Evolutionary conservation across 2,797 vertebrate genomes (phyloP).

Genomic region (Schizopygopsis malacanthus): DNA sequence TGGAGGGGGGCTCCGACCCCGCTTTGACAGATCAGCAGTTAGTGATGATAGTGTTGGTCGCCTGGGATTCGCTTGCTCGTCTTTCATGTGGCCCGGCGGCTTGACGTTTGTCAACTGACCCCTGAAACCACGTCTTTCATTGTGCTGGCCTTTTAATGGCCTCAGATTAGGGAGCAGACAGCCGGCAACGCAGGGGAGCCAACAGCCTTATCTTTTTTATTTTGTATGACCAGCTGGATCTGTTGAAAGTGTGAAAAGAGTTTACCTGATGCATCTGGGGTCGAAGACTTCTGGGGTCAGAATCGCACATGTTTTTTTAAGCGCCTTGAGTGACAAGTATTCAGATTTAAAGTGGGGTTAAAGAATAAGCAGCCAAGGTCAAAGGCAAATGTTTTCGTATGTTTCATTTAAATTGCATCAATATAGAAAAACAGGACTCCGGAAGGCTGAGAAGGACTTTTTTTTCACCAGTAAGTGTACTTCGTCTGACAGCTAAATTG

Average conservation of each 20-base stretch:
- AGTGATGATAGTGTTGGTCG: conserved; percentile 56
- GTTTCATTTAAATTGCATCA: conserved; percentile 58
- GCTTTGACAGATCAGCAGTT: conserved; percentile 55
- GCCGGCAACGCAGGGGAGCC: conserved; percentile 29
- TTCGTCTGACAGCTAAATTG: conserved; percentile 58
- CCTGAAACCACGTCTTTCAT: conserved; percentile 56
- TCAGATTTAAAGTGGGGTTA: conserved; percentile 59
- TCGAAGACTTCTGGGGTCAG: conserved; percentile 15
- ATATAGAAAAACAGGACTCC: conserved; percentile 48
- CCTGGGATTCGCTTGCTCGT: conserved; percentile 44
- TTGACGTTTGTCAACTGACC: conserved; percentile 61
- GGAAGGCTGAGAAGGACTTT: conserved; percentile 29
- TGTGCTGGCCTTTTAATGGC: conserved; percentile 53
- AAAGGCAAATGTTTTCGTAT: conserved; percentile 57
- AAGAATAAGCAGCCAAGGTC: conserved; percentile 50
- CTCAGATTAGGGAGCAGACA: conserved; percentile 49
- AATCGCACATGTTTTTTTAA: conserved; percentile 43
- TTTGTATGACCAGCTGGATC: conserved; percentile 36
- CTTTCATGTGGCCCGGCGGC: conserved; percentile 56
- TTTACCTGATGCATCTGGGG: conserved; percentile 44
- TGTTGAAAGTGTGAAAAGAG: conserved; percentile 22
- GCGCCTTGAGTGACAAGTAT: conserved; percentile 31
- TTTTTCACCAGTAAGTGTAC: conserved; percentile 34
- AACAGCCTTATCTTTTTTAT: background rate
- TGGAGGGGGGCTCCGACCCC: conserved; percentile 25